These are phyloP conservation scores for Mobula birostris DNA, from an alignment of 2,113 vertebrate species.

Conservation along the genomic window DNA sequence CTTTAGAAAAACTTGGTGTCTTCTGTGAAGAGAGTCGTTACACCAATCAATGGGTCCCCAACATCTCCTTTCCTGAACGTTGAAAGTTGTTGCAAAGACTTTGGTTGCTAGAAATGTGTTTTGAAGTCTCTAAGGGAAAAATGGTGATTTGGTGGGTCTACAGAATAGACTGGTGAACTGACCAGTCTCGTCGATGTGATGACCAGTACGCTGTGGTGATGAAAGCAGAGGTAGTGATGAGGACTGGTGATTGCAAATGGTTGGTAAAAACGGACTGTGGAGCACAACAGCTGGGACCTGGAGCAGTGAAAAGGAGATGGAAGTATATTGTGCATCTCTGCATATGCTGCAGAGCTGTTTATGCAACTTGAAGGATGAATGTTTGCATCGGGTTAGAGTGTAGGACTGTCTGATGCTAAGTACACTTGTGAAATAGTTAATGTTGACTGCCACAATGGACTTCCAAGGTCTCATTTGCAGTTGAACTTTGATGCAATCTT, in stretches of 20 bases:
- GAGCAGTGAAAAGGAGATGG: not conserved
- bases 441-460: not conserved
- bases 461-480: not conserved
- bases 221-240: not conserved
- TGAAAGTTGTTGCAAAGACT: slow-evolving; percentile 45
- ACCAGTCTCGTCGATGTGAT: not conserved
- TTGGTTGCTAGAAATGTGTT: slow-evolving; percentile 47
- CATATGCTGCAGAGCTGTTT: slow-evolving; percentile 13
- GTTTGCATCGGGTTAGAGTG: not conserved
- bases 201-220: slow-evolving; percentile 6
- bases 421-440: not conserved
- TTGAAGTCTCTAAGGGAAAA: slow-evolving; percentile 57
- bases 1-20: slow-evolving; percentile 74
- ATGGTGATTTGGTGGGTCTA: slow-evolving; percentile 58
- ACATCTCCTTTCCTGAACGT: slow-evolving; percentile 83
- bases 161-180: slow-evolving; percentile 67
- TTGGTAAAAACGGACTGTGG: not conserved
- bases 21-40: slow-evolving; percentile 89
- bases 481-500: not conserved
- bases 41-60: slow-evolving; percentile 87
- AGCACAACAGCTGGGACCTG: not conserved
- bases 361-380: not conserved
- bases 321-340: not conserved
- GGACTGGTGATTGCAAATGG: not conserved
- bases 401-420: not conserved